A percentile compares a stretch with the other conserved stretches of the same genome.
Evolutionary conservation across 2,113 vertebrate species (phyloP).

Genomic region (Etia nguti): DNA sequence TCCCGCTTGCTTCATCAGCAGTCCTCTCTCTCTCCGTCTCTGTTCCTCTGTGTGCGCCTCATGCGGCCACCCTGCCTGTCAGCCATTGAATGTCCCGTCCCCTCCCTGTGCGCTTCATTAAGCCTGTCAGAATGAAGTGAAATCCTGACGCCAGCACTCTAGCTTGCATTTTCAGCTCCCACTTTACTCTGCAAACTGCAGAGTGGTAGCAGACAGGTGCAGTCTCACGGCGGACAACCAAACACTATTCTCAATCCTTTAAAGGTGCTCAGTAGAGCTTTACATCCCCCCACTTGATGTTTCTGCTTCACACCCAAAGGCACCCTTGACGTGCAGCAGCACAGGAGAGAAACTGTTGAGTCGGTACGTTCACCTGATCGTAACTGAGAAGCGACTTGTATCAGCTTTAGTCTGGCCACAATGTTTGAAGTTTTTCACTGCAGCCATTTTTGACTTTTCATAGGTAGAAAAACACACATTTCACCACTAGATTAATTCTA

Average conservation of each 20-base stretch:
- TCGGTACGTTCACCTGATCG: not conserved
- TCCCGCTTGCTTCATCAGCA: slow-evolving; percentile 48
- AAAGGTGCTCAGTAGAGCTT: not conserved
- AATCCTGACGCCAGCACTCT: slow-evolving; percentile 52
- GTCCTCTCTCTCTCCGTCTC: not conserved
- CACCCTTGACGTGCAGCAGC: not conserved
- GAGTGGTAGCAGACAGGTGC: not conserved
- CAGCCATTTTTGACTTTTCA: not conserved
- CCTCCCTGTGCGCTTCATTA: slow-evolving; percentile 47
- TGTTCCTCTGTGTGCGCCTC: not conserved
- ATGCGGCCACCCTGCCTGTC: slow-evolving; percentile 29
- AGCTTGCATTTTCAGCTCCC: slow-evolving; percentile 22
- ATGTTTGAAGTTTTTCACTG: not conserved
- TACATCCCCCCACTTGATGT: not conserved
- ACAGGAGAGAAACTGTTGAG: not conserved
- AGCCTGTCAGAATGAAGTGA: slow-evolving; percentile 50
- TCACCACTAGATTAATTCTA: not conserved
- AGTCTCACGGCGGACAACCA: not conserved
- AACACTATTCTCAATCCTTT: not conserved
- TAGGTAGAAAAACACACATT: not conserved
- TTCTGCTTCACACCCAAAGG: not conserved
- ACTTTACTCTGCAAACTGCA: not conserved
- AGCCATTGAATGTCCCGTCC: slow-evolving; percentile 28
- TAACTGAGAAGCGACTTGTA: not conserved
- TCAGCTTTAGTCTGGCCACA: not conserved